Percentiles rank a stretch among this genome's conserved stretches.
Evolutionary conservation across 2,797 vertebrate genomes (phyloP).

Genomic region (Cyclura pinguis): DNA sequence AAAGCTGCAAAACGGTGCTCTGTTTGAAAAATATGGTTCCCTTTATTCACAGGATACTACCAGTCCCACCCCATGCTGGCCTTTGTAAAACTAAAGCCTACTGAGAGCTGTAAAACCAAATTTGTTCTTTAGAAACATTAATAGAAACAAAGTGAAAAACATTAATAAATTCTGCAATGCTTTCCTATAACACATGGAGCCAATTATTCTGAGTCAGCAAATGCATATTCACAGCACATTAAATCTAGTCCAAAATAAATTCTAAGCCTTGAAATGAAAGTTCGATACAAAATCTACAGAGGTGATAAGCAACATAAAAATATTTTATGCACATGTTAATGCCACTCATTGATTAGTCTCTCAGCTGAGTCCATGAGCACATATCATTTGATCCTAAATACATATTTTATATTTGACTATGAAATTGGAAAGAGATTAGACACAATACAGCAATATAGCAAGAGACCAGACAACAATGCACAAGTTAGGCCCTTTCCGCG

Average conservation of each 20-base stretch:
- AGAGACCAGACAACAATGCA: no score
- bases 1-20: background rate
- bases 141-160: background rate
- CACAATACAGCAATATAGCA: background rate
- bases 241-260: slow-evolving; percentile 2
- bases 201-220: slow-evolving; percentile 22
- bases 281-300: slow-evolving; percentile 1
- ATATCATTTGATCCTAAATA: slow-evolving; percentile 22
- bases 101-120: background rate
- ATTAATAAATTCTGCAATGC: background rate
- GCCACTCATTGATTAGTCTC: slow-evolving; percentile 21
- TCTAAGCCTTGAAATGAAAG: slow-evolving; percentile 11
- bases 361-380: slow-evolving; percentile 4
- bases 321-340: slow-evolving; percentile 29
- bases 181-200: background rate
- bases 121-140: slow-evolving; percentile 3
- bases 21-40: background rate
- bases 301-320: slow-evolving; percentile 18
- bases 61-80: background rate
- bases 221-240: slow-evolving; percentile 23
- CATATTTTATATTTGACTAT: slow-evolving; percentile 4
- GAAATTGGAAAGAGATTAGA: background rate
- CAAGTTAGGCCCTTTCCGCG: no score
- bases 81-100: background rate
- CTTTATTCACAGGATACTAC: background rate